phyloP scores from a whole-genome alignment of 1,140 invertebrate genomes.

The Zaprionus nigranus region DNA sequence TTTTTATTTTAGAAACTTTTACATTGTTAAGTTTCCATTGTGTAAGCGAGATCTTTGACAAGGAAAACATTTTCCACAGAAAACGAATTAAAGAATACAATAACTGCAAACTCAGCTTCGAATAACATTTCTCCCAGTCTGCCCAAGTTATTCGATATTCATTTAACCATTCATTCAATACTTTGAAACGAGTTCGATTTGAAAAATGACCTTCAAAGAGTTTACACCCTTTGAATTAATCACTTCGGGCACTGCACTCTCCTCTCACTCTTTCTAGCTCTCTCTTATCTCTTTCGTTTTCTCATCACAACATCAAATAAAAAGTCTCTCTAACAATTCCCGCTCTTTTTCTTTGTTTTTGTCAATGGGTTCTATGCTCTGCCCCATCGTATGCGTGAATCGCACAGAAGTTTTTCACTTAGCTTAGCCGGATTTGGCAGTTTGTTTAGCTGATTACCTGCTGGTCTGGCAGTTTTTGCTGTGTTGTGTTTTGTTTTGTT shows the following conservation, averaged over 20 bases:
- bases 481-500: not conserved
- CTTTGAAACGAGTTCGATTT: not conserved
- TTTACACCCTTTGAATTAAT: not conserved
- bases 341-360: not conserved
- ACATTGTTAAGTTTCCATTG: too few relatives aligned
- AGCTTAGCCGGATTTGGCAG: constrained; percentile 24
- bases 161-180: too few relatives aligned
- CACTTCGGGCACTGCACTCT: not conserved
- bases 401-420: constrained; percentile 35
- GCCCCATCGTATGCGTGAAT: not conserved
- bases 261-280: too few relatives aligned
- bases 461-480: constrained; percentile 24
- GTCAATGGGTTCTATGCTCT: not conserved
- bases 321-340: not conserved
- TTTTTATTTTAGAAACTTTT: too few relatives aligned
- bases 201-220: not conserved
- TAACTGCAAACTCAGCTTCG: not conserved
- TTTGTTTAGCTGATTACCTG: constrained; percentile 47
- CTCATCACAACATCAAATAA: not conserved
- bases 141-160: not conserved
- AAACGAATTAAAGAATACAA: not conserved
- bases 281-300: not conserved
- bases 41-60: not conserved
- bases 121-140: not conserved
- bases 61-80: not conserved